Conservation (phyloP, 2,888 invertebrate genomes). For the Lypha dubia region DNA sequence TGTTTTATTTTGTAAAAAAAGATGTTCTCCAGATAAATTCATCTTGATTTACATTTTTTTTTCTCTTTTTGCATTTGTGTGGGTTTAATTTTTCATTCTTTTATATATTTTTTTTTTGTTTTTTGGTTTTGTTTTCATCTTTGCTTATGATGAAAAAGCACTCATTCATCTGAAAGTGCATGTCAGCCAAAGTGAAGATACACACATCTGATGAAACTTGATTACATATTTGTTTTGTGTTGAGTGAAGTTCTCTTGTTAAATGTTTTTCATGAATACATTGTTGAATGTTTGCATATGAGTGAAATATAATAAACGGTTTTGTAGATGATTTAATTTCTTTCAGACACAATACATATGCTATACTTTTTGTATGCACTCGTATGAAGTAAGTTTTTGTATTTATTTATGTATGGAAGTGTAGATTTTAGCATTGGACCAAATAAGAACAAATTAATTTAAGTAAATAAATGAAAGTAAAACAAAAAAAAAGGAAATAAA, state of each 20-base stretch:
- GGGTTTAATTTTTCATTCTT: slow-evolving; percentile 17
- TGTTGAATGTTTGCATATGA: slow-evolving; percentile 47
- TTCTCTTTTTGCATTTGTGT: neutral
- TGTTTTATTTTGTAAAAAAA: neutral
- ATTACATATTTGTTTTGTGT: slow-evolving; percentile 67
- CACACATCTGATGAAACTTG: slow-evolving; percentile 61
- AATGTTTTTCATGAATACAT: slow-evolving; percentile 38
- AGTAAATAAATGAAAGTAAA: neutral
- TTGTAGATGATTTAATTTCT: slow-evolving; percentile 29
- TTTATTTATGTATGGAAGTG: neutral
- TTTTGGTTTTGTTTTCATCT: slow-evolving; percentile 38
- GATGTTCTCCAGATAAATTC: neutral
- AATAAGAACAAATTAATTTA: neutral
- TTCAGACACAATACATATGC: neutral
- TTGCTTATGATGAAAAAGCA: slow-evolving; percentile 45
- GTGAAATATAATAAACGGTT: slow-evolving; percentile 44
- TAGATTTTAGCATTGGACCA: neutral
- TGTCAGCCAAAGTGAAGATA: slow-evolving; percentile 67
- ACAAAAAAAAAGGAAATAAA: too few species aligned
- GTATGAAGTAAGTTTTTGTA: too few species aligned
- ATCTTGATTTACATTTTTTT: slow-evolving; percentile 1
- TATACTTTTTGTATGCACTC: too few species aligned
- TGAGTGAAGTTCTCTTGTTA: slow-evolving; percentile 53
- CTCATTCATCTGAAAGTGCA: slow-evolving; percentile 60
- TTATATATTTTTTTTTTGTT: too few species aligned